Percentiles rank a stretch among this genome's conserved stretches.
These are phyloP conservation scores for Listrodromus nycthemerus DNA, from an alignment of 2,888 invertebrate species.

Conservation along the genomic window DNA sequence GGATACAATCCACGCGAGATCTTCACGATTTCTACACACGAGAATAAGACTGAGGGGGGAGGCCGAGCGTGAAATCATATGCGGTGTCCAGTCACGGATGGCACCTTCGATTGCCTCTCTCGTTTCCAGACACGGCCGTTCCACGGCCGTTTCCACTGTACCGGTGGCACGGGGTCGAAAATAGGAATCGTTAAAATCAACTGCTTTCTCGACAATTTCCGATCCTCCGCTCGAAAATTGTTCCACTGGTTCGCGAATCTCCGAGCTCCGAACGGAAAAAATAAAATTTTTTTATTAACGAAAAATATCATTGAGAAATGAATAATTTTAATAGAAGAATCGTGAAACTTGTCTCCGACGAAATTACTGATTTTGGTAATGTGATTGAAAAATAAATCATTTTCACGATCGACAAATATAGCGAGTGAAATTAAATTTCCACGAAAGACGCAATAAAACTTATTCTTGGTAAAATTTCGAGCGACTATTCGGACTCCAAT, in stretches of 20 bases:
- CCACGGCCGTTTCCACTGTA: neutral
- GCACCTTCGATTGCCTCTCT: constrained; percentile 79
- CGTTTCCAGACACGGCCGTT: constrained; percentile 17
- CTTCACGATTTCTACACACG: constrained; percentile 85
- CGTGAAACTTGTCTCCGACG: neutral
- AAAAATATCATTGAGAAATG: neutral
- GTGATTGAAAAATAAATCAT: too few relatives aligned
- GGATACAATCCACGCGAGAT: constrained; percentile 83
- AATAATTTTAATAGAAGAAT: neutral
- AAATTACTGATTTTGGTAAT: neutral
- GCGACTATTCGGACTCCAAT: neutral
- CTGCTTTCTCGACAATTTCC: neutral
- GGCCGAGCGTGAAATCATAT: constrained; percentile 84
- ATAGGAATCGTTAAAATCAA: constrained; percentile 2
- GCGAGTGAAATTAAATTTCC: neutral
- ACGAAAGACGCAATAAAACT: neutral
- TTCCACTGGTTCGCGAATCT: neutral
- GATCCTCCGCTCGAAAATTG: neutral
- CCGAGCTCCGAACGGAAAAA: neutral
- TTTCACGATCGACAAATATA: neutral
- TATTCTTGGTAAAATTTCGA: neutral
- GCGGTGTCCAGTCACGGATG: constrained; percentile 84
- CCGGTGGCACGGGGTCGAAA: constrained; percentile 13
- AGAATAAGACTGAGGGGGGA: constrained; percentile 76
- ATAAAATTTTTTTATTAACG: neutral